A percentile compares a stretch with the other conserved stretches of the same genome.
Evolutionary conservation across 2,888 invertebrate genomes (phyloP).

Genomic region (Cryptocephalus primarius): DNA sequence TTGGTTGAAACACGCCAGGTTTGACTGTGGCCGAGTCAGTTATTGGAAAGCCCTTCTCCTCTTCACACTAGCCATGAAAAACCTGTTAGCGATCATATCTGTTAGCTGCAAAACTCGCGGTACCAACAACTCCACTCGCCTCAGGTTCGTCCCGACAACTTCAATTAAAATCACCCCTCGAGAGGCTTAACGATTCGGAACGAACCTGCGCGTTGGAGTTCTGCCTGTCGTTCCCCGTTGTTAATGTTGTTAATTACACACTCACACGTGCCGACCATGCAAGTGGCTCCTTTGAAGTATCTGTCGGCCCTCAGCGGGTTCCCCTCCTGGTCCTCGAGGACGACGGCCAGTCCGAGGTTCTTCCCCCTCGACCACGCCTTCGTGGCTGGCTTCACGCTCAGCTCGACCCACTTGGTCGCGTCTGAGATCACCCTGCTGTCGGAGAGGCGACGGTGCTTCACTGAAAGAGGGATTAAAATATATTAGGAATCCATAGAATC

Average conservation of each 20-base stretch:
- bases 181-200: too few relatives aligned
- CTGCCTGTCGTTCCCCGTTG: background rate
- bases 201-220: too few relatives aligned
- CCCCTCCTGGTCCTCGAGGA: constrained; percentile 50
- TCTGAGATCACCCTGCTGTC: constrained; percentile 39
- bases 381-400: constrained; percentile 39
- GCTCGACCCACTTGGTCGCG: constrained; percentile 37
- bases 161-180: too few relatives aligned
- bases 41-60: too few relatives aligned
- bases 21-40: too few relatives aligned
- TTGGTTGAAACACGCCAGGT: too few relatives aligned
- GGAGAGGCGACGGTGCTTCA: constrained; percentile 35
- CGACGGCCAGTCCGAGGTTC: constrained; percentile 40
- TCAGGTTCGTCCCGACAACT: too few relatives aligned
- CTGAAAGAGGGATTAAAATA: constrained; percentile 19
- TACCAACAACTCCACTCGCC: too few relatives aligned
- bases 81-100: too few relatives aligned
- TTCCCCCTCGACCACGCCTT: constrained; percentile 34
- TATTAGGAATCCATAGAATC: too few relatives aligned
- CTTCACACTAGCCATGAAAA: too few relatives aligned
- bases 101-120: too few relatives aligned
- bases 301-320: constrained; percentile 38
- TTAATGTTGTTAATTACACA: constrained; percentile 21
- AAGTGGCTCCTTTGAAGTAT: constrained; percentile 41
- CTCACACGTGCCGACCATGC: constrained; percentile 41